A percentile compares a stretch with the other conserved stretches of the same genome.
Evolutionary conservation across 2,888 invertebrate genomes (phyloP).

Genomic region (Diplolepis rosae): DNA sequence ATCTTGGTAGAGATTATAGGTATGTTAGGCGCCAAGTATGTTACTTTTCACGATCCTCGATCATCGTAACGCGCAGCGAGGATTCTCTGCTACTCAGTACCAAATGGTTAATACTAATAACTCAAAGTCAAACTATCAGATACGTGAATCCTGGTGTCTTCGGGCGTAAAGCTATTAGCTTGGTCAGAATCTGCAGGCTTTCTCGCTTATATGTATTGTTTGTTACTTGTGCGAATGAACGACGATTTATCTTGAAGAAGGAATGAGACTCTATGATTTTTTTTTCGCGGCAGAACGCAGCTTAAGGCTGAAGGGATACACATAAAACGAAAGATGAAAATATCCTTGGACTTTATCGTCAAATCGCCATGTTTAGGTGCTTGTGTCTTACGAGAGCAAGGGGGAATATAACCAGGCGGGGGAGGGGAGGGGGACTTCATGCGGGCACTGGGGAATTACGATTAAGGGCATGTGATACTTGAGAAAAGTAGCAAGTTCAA

Average conservation of each 20-base stretch:
- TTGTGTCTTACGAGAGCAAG: background rate
- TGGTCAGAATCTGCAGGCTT: slow-evolving; percentile 1
- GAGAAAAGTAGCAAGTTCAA: too few relatives aligned
- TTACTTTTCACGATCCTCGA: slow-evolving; percentile 14
- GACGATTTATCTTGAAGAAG: slow-evolving; percentile 55
- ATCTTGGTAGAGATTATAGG: slow-evolving; percentile 5
- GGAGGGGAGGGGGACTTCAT: background rate
- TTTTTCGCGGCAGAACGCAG: slow-evolving; percentile 54
- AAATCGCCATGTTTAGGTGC: slow-evolving; percentile 38
- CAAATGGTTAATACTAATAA: slow-evolving; percentile 51
- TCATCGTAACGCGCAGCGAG: slow-evolving; percentile 18
- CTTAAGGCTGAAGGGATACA: slow-evolving; percentile 24
- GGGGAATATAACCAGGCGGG: background rate
- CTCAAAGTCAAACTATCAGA: slow-evolving; percentile 58
- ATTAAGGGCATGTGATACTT: too few relatives aligned
- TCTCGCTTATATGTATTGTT: slow-evolving; percentile 25
- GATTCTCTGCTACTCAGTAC: slow-evolving; percentile 6
- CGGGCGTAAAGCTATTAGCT: slow-evolving; percentile 21
- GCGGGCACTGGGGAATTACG: background rate
- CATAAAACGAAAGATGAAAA: slow-evolving; percentile 51
- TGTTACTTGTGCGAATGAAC: slow-evolving; percentile 54
- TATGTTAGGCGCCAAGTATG: slow-evolving; percentile 1
- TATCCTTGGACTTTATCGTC: slow-evolving; percentile 53
- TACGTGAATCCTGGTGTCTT: slow-evolving; percentile 33
- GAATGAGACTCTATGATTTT: slow-evolving; percentile 40